Evolutionary conservation across 2,113 vertebrate species (phyloP).

Genomic region (Octodon degus): DNA sequence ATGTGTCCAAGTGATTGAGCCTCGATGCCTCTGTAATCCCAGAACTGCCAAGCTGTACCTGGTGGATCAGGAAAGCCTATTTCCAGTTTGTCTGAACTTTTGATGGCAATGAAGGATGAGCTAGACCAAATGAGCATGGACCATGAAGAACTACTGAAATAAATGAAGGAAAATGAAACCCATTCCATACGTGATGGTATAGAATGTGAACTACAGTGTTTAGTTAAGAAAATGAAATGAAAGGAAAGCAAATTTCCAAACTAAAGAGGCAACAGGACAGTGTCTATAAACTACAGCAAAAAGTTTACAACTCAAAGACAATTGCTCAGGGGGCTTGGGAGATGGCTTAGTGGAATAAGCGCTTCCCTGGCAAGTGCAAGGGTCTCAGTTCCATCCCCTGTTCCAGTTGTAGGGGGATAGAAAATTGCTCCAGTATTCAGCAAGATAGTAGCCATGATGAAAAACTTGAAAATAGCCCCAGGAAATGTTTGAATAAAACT

Average conservation of each 20-base stretch:
- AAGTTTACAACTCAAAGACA: constrained; percentile 83
- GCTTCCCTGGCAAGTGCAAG: too few relatives aligned
- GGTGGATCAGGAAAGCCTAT: constrained; percentile 65
- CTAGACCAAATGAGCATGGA: constrained; percentile 92
- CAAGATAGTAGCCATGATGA: constrained; percentile 72
- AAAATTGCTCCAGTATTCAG: constrained; percentile 72
- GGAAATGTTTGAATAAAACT: constrained; percentile 68
- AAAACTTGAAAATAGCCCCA: constrained; percentile 79
- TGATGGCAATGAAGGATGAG: constrained; percentile 91
- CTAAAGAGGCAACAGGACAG: constrained; percentile 91
- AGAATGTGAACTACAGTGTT: constrained; percentile 88
- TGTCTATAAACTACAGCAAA: constrained; percentile 88
- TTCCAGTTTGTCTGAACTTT: constrained; percentile 88
- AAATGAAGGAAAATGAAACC: constrained; percentile 86
- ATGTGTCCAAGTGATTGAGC: constrained; percentile 50
- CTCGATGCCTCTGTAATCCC: constrained; percentile 4
- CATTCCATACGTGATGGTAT: constrained; percentile 85
- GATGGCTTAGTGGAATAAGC: too few relatives aligned
- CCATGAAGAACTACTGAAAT: constrained; percentile 89
- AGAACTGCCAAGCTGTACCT: constrained; percentile 27
- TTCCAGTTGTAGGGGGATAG: background rate
- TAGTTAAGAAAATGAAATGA: constrained; percentile 92
- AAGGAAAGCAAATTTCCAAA: constrained; percentile 92
- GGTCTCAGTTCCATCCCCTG: too few relatives aligned
- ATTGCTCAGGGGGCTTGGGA: background rate